These are phyloP conservation scores for Antheraea mylitta DNA, from an alignment of 1,140 invertebrate species.

Conservation along the genomic window DNA sequence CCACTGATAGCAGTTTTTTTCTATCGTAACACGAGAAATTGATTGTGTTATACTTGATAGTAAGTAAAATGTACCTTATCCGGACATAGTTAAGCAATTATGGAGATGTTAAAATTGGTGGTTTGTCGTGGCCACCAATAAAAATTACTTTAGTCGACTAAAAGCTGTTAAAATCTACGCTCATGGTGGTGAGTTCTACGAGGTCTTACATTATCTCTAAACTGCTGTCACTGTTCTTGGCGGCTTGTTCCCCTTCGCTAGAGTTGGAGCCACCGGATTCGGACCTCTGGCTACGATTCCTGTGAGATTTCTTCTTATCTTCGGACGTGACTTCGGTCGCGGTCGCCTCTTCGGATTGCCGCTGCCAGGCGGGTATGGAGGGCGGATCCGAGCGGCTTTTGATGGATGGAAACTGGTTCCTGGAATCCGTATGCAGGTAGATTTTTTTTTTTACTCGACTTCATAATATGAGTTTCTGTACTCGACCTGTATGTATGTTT, in stretches of 20 bases:
- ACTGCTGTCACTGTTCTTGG: slow-evolving; percentile 85
- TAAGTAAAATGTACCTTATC: too few species aligned
- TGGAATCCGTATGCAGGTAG: slow-evolving; percentile 33
- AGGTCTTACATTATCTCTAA: slow-evolving; percentile 82
- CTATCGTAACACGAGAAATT: too few species aligned
- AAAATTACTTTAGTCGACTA: too few species aligned
- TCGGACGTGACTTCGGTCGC: slow-evolving; percentile 42
- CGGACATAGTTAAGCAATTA: too few species aligned
- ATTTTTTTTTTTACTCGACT: too few species aligned
- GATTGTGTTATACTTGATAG: too few species aligned
- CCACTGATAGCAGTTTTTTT: too few species aligned
- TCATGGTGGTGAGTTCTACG: neutral
- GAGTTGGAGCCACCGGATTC: slow-evolving; percentile 81
- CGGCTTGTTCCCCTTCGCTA: slow-evolving; percentile 83
- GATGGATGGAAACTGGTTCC: slow-evolving; percentile 86
- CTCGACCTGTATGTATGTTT: too few species aligned
- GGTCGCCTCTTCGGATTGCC: slow-evolving; percentile 77
- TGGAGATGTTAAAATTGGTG: too few species aligned
- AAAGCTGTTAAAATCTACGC: too few species aligned
- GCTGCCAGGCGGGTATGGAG: slow-evolving; percentile 88
- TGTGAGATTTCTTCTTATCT: slow-evolving; percentile 54
- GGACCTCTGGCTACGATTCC: slow-evolving; percentile 58
- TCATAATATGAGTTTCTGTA: too few species aligned
- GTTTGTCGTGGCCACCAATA: too few species aligned
- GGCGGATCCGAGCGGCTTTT: slow-evolving; percentile 82